Percentiles rank a stretch among this genome's conserved stretches.
Conservation (phyloP, 2,797 vertebrate genomes). For the Phylloscopus collybita region DNA sequence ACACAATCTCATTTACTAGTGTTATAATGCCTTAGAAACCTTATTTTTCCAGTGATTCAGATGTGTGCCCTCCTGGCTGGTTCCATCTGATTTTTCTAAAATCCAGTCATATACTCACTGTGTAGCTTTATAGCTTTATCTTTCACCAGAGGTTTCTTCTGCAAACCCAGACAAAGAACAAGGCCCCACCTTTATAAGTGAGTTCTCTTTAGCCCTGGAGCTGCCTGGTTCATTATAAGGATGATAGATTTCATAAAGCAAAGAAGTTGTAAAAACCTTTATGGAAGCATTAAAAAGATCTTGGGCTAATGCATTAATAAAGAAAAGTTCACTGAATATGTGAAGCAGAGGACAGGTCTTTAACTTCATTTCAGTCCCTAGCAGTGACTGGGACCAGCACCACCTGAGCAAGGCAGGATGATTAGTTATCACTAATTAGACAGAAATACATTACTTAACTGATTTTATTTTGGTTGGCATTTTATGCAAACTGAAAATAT, state of each 20-base stretch:
- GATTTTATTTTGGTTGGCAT: background rate
- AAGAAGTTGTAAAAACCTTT: constrained; percentile 38
- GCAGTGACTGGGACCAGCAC: background rate
- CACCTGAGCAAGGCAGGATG: background rate
- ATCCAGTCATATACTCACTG: background rate
- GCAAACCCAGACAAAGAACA: background rate
- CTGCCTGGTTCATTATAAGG: background rate
- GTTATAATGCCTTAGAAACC: background rate
- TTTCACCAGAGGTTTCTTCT: background rate
- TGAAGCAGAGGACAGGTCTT: background rate
- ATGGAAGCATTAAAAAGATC: constrained; percentile 26
- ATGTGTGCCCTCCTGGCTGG: background rate
- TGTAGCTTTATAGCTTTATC: background rate
- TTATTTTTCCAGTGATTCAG: background rate
- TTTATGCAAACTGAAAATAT: background rate
- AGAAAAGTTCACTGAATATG: background rate
- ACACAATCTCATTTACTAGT: background rate
- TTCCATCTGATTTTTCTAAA: background rate
- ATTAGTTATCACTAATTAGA: background rate
- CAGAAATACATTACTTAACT: background rate
- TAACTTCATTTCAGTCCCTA: background rate
- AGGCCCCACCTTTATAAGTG: background rate
- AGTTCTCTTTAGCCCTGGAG: background rate
- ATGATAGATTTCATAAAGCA: constrained; percentile 12
- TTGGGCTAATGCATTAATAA: constrained; percentile 6